Evolutionary conservation across 2,888 invertebrate species (phyloP).

Genomic region (Pheosia tremula): DNA sequence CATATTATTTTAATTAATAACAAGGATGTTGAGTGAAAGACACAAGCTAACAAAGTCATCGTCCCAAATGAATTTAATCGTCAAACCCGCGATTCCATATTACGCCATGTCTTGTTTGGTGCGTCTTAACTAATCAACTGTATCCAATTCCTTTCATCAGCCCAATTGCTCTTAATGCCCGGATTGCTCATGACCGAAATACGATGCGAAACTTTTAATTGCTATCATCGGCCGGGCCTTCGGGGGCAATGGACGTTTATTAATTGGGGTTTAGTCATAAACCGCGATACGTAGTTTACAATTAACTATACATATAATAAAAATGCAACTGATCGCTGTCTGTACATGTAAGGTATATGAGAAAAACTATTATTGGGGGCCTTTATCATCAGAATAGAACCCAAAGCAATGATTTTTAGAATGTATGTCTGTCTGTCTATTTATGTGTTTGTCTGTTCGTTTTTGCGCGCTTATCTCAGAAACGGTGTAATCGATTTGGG

Average conservation of each 20-base stretch:
- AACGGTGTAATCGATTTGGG: too few species aligned
- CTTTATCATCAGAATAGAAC: too few species aligned
- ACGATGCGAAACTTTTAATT: conserved; percentile 75
- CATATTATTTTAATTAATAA: too few species aligned
- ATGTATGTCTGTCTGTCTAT: too few species aligned
- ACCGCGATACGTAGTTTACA: not conserved
- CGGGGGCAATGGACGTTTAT: conserved; percentile 46
- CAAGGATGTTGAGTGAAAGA: too few species aligned
- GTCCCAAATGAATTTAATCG: conserved; percentile 22
- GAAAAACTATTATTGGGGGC: too few species aligned
- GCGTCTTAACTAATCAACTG: conserved; percentile 77
- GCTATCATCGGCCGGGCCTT: conserved; percentile 41
- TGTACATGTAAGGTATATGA: too few species aligned
- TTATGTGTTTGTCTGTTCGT: too few species aligned
- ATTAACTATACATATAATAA: too few species aligned
- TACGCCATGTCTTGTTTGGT: conserved; percentile 65
- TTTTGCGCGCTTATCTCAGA: too few species aligned
- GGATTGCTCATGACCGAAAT: conserved; percentile 71
- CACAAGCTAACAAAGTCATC: not conserved
- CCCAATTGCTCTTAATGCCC: conserved; percentile 77
- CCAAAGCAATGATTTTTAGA: too few species aligned
- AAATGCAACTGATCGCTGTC: too few species aligned
- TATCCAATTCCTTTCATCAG: conserved; percentile 79
- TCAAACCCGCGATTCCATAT: conserved; percentile 35
- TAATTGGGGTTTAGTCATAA: conserved; percentile 45